phyloP scores from a whole-genome alignment of 2,888 invertebrate species.

The Cephus rjabovi region DNA sequence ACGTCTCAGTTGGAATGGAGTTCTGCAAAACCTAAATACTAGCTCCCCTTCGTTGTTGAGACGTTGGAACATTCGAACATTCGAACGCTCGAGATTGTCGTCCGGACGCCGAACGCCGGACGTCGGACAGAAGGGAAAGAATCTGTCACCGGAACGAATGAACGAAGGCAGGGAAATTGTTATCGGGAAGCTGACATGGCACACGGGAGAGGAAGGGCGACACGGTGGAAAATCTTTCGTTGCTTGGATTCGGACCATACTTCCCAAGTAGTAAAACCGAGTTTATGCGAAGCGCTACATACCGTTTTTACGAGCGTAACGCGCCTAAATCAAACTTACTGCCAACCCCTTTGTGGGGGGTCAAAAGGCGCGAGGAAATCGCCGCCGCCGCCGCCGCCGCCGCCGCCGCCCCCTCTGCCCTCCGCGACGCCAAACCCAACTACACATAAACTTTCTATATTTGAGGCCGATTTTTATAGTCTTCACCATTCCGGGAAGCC shows the following conservation, averaged over 20 bases:
- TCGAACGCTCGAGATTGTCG: no score
- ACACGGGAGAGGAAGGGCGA: no score
- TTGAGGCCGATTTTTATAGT: slow-evolving; percentile 28
- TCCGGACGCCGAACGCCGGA: no score
- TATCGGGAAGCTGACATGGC: no score
- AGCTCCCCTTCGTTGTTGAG: not conserved
- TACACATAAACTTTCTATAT: slow-evolving; percentile 9
- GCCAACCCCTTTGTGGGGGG: slow-evolving; percentile 6
- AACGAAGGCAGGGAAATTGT: no score
- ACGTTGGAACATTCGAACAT: not conserved
- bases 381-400: not conserved
- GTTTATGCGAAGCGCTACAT: slow-evolving; percentile 4
- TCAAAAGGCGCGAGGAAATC: not conserved
- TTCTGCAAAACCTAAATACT: slow-evolving; percentile 4
- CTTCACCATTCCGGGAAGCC: not conserved
- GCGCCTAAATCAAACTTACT: slow-evolving; percentile 10
- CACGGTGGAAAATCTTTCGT: not conserved
- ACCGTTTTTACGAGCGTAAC: slow-evolving; percentile 7
- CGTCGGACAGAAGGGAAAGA: no score
- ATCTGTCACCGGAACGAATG: no score
- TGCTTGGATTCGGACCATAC: not conserved
- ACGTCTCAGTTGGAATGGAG: slow-evolving; percentile 37
- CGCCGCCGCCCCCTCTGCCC: not conserved
- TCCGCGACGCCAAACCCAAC: not conserved
- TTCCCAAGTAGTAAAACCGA: not conserved